These are phyloP conservation scores for Nibea albiflora DNA, from an alignment of 2,113 vertebrate genomes.

Conservation along the genomic window DNA sequence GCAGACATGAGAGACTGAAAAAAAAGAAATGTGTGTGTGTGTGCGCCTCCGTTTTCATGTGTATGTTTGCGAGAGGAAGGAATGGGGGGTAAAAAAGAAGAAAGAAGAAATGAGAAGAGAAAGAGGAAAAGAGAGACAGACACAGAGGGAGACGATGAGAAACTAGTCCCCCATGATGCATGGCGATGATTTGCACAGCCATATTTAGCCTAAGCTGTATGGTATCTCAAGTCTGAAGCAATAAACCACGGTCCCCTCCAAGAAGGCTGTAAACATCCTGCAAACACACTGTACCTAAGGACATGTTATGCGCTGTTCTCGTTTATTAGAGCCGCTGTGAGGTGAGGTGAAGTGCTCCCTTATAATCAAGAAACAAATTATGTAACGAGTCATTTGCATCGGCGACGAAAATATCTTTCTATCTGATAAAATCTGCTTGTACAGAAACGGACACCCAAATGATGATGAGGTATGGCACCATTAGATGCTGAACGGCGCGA, in stretches of 20 bases:
- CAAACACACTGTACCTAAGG: conserved; percentile 31
- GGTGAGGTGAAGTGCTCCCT: not conserved
- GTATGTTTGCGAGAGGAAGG: conserved; percentile 2
- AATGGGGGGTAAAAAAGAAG: not conserved
- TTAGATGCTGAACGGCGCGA: not conserved
- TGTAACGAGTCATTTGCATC: not conserved
- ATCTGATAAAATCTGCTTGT: not conserved
- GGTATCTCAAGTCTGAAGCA: conserved; percentile 36
- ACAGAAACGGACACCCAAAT: not conserved
- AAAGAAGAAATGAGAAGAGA: conserved; percentile 4
- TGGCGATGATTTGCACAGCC: conserved; percentile 53
- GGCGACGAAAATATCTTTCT: not conserved
- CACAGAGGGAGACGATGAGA: conserved; percentile 35
- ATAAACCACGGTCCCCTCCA: conserved; percentile 33
- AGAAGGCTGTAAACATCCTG: conserved; percentile 29
- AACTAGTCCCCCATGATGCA: conserved; percentile 22
- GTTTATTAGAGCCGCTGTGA: not conserved
- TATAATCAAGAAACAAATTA: not conserved
- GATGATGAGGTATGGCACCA: not conserved
- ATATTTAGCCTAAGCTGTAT: conserved; percentile 48
- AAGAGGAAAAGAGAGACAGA: not conserved
- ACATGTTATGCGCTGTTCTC: not conserved
- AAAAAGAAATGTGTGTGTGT: not conserved
- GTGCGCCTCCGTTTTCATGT: not conserved
- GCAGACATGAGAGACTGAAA: conserved; percentile 7